phyloP scores from a whole-genome alignment of 2,797 vertebrate species.

The Astyanax mexicanus region DNA sequence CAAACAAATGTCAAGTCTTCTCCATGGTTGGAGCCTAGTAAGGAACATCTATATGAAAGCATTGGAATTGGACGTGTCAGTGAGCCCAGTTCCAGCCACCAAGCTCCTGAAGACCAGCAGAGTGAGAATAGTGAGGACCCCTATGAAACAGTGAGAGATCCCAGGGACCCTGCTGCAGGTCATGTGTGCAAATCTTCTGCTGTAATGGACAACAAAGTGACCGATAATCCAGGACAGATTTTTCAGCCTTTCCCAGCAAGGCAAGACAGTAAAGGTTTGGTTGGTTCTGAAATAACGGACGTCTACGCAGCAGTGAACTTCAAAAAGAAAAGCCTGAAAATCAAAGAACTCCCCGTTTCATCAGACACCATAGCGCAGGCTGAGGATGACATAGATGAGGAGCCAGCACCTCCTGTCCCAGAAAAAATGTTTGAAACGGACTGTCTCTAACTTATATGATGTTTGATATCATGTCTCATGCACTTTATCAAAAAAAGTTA shows the following conservation, averaged over 20 bases:
- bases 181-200: slow-evolving; percentile 6
- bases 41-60: slow-evolving; percentile 52
- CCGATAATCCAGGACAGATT: not conserved
- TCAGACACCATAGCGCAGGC: not conserved
- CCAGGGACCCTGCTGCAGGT: not conserved
- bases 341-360: not conserved
- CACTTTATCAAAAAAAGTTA: too few relatives aligned
- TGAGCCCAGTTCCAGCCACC: not conserved
- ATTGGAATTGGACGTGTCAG: slow-evolving; percentile 6
- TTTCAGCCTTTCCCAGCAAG: not conserved
- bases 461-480: not conserved
- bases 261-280: not conserved
- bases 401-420: slow-evolving; percentile 49
- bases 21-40: slow-evolving; percentile 8
- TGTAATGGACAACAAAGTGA: slow-evolving; percentile 5
- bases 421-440: slow-evolving; percentile 48
- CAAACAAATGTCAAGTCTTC: slow-evolving; percentile 14
- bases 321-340: slow-evolving; percentile 48
- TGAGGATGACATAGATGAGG: slow-evolving; percentile 6
- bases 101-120: not conserved
- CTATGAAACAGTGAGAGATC: slow-evolving; percentile 36
- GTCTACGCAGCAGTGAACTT: slow-evolving; percentile 56
- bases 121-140: slow-evolving; percentile 22
- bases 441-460: not conserved
- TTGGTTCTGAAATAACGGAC: not conserved